Percentiles rank a stretch among this genome's conserved stretches.
Conservation (phyloP, 2,797 vertebrate species). For the Borostomias antarcticus region DNA sequence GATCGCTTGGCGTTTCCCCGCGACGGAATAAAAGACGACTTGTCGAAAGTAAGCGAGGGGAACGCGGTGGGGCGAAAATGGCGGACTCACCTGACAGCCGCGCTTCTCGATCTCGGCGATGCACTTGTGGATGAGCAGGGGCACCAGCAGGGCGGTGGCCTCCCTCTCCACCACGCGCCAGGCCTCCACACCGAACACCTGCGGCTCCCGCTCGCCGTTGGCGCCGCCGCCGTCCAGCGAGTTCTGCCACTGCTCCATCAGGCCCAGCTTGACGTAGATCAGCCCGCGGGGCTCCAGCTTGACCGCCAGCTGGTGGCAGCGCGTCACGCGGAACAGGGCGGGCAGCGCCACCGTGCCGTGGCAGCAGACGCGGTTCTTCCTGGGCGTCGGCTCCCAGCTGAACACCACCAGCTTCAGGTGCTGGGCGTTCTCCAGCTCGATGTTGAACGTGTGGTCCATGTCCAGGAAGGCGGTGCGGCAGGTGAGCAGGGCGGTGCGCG, state of each 20-base stretch:
- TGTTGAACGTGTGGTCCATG: conserved; percentile 99
- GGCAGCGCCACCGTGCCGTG: conserved; percentile 93
- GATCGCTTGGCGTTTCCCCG: too few relatives aligned
- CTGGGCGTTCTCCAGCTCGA: conserved; percentile 96
- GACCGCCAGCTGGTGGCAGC: conserved; percentile 90
- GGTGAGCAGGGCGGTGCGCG: conserved; percentile 92
- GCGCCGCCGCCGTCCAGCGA: conserved; percentile 82
- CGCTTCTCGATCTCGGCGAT: conserved; percentile 95
- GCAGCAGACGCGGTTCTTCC: conserved; percentile 90
- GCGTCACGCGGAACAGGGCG: conserved; percentile 89
- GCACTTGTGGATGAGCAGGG: conserved; percentile 93
- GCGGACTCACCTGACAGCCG: conserved; percentile 91
- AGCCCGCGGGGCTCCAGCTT: conserved; percentile 94
- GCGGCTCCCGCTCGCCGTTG: conserved; percentile 75
- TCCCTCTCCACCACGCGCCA: conserved; percentile 91
- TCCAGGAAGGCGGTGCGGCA: conserved; percentile 92
- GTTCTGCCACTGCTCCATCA: conserved; percentile 97
- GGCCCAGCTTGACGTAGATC: conserved; percentile 94
- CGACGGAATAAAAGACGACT: too few relatives aligned
- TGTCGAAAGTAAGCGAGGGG: too few relatives aligned
- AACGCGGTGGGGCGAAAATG: conserved; percentile 1
- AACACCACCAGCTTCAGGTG: conserved; percentile 96
- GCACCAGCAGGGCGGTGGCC: conserved; percentile 86
- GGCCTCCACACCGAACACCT: conserved; percentile 91
- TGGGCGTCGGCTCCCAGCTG: conserved; percentile 92